Evolutionary conservation across 2,113 vertebrate species (phyloP).

Genomic region (Osmerus mordax): DNA sequence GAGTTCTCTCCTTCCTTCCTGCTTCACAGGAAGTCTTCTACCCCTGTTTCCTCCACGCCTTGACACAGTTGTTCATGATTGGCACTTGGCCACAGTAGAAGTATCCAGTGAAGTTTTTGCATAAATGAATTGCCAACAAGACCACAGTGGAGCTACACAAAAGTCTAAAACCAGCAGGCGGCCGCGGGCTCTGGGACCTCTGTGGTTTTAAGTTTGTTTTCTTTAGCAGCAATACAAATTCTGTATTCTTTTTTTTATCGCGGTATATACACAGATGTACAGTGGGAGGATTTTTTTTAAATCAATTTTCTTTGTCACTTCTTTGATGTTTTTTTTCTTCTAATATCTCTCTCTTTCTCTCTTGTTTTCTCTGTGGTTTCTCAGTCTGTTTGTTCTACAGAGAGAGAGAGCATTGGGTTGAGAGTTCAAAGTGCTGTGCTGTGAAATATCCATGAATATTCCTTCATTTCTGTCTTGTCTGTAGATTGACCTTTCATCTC

Average conservation of each 20-base stretch:
- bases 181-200: constrained; percentile 57
- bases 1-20: constrained; percentile 35
- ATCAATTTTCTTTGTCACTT: background rate
- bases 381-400: constrained; percentile 78
- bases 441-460: constrained; percentile 76
- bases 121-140: constrained; percentile 57
- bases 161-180: constrained; percentile 55
- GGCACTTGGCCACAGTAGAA: constrained; percentile 64
- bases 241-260: constrained; percentile 52
- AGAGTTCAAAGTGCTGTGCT: constrained; percentile 96
- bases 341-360: constrained; percentile 38
- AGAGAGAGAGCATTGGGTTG: constrained; percentile 77
- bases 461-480: constrained; percentile 81
- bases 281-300: constrained; percentile 43
- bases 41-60: constrained; percentile 36
- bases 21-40: constrained; percentile 36
- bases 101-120: constrained; percentile 75
- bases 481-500: constrained; percentile 81
- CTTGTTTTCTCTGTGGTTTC: constrained; percentile 35
- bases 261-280: constrained; percentile 65
- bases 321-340: constrained; percentile 34
- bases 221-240: constrained; percentile 70
- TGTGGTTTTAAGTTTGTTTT: constrained; percentile 59
- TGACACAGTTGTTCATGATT: constrained; percentile 48
- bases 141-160: constrained; percentile 56